phyloP scores from a whole-genome alignment of 1,140 invertebrate species.

The Drosophila kanapiae region DNA sequence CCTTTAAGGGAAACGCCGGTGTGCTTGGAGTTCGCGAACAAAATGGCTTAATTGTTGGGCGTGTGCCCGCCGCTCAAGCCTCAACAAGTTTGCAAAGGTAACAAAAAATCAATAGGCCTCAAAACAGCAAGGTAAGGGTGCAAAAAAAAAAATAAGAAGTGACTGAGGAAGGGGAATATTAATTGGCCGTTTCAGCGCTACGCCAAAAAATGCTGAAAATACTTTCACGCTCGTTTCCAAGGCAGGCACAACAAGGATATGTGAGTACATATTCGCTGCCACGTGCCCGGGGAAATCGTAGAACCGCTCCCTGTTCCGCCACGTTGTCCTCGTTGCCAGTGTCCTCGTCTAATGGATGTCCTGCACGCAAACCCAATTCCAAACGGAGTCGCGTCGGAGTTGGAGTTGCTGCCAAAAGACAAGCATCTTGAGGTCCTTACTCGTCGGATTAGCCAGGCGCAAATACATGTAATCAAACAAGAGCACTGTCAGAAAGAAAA shows the following conservation, averaged over 20 bases:
- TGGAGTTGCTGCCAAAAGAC: slow-evolving; percentile 52
- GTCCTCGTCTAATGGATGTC: slow-evolving; percentile 60
- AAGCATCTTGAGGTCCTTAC: slow-evolving; percentile 74
- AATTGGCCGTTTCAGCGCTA: slow-evolving; percentile 72
- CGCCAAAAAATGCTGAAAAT: slow-evolving; percentile 71
- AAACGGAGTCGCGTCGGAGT: slow-evolving; percentile 8
- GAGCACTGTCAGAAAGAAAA: slow-evolving; percentile 22
- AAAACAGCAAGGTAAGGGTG: slow-evolving; percentile 6
- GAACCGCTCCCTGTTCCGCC: not conserved
- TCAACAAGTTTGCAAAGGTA: slow-evolving; percentile 67
- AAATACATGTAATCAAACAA: slow-evolving; percentile 46
- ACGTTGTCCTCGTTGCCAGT: slow-evolving; percentile 45
- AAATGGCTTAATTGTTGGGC: slow-evolving; percentile 75
- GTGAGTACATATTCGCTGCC: slow-evolving; percentile 60
- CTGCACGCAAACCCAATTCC: slow-evolving; percentile 56
- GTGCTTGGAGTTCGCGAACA: slow-evolving; percentile 16
- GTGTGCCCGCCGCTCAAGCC: slow-evolving; percentile 34
- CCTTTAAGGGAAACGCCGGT: not conserved
- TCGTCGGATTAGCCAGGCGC: slow-evolving; percentile 52
- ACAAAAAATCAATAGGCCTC: slow-evolving; percentile 72
- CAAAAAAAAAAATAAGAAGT: slow-evolving; percentile 2
- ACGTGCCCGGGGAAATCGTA: slow-evolving; percentile 45
- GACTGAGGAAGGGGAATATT: slow-evolving; percentile 54
- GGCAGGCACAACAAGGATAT: slow-evolving; percentile 34
- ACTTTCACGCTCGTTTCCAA: slow-evolving; percentile 81